Percentiles rank a stretch among this genome's conserved stretches.
Conservation (phyloP, 2,888 invertebrate genomes). For the Cetonia aurata region DNA sequence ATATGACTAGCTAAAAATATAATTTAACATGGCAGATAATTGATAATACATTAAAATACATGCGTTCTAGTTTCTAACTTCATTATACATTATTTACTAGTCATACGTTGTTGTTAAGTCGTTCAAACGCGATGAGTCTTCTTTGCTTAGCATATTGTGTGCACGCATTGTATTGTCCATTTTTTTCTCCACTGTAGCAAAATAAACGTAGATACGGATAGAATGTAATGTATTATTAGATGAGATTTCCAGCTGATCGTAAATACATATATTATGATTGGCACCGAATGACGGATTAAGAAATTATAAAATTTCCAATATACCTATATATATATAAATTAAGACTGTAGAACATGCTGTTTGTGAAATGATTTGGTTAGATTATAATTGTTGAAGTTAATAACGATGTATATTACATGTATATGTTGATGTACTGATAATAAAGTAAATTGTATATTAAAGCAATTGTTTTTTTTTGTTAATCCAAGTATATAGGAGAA, state of each 20-base stretch:
- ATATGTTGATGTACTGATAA: constrained; percentile 45
- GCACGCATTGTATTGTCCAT: constrained; percentile 18
- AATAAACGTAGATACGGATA: constrained; percentile 12
- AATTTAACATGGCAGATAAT: not conserved
- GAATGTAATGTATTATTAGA: constrained; percentile 15
- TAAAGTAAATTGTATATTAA: constrained; percentile 45
- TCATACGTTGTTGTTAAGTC: constrained; percentile 45
- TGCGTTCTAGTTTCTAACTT: no score
- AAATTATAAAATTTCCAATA: constrained; percentile 28
- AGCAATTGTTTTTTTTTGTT: not conserved
- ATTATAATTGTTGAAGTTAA: constrained; percentile 42
- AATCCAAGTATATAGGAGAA: not conserved
- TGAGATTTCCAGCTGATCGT: constrained; percentile 22
- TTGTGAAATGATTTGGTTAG: constrained; percentile 41
- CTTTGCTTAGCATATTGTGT: constrained; percentile 34
- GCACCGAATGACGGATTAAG: constrained; percentile 18
- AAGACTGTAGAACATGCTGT: constrained; percentile 46
- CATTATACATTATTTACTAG: constrained; percentile 31
- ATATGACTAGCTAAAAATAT: constrained; percentile 3
- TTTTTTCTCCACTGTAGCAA: constrained; percentile 15
- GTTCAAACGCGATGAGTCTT: constrained; percentile 31
- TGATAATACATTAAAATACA: no score
- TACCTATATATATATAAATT: constrained; percentile 22
- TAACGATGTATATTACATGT: constrained; percentile 43
- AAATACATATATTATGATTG: constrained; percentile 5